Evolutionary conservation across 2,888 invertebrate genomes (phyloP).

Genomic region (Orthonevra nobilis): DNA sequence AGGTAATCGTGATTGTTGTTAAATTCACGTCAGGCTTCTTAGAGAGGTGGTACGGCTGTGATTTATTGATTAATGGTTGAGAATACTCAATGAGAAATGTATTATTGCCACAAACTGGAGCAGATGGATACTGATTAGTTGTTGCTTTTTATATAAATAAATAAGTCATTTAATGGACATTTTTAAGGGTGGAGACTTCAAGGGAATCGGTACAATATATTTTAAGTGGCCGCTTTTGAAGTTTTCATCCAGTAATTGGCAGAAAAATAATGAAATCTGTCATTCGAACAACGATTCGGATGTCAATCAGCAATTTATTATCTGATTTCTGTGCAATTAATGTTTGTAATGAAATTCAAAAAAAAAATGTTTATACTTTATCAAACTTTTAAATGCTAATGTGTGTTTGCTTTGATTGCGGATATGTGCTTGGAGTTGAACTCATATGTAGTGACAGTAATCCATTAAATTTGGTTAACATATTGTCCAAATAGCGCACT

Average conservation of each 20-base stretch:
- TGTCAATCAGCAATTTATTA: background rate
- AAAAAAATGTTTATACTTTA: no score
- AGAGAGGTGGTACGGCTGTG: conserved; percentile 17
- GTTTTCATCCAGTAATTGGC: conserved; percentile 31
- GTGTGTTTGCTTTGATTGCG: no score
- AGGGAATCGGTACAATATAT: conserved; percentile 36
- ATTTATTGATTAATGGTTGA: conserved; percentile 48
- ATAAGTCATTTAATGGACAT: conserved; percentile 29
- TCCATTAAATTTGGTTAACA: no score
- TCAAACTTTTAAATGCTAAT: no score
- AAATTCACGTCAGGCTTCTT: conserved; percentile 23
- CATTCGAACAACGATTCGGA: background rate
- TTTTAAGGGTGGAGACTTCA: conserved; percentile 40
- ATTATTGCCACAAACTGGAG: conserved; percentile 31
- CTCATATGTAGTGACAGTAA: no score
- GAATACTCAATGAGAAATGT: conserved; percentile 52
- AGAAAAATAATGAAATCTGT: background rate
- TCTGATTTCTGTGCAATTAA: no score
- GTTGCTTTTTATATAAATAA: no score
- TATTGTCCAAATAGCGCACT: no score
- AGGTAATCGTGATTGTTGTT: background rate
- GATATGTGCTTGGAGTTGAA: no score
- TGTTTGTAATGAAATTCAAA: no score
- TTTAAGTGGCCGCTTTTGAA: conserved; percentile 37
- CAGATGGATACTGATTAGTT: background rate